A percentile compares a stretch with the other conserved stretches of the same genome.
These are phyloP conservation scores for Metacarcinus magister DNA, from an alignment of 2,888 invertebrate genomes.

Conservation along the genomic window DNA sequence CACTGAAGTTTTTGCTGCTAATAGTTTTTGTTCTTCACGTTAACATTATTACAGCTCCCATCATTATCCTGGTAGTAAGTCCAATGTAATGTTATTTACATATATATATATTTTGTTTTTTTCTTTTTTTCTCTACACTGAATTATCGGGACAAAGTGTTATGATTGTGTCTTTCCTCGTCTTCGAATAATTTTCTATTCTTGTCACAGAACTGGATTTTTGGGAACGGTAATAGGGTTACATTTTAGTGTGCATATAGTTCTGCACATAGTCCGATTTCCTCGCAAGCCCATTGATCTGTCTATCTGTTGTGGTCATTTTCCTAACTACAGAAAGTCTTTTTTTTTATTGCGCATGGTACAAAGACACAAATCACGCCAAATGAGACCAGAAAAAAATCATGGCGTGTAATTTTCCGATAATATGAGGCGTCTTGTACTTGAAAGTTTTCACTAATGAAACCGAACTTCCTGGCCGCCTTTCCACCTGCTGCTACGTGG, in stretches of 20 bases:
- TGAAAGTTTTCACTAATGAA: not conserved
- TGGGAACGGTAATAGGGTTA: not conserved
- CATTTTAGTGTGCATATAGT: not conserved
- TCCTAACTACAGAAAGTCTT: not conserved
- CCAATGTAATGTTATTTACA: not conserved
- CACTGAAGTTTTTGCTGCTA: too few relatives aligned
- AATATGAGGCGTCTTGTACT: not conserved
- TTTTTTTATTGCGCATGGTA: not conserved
- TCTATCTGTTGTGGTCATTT: not conserved
- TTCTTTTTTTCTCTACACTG: too few relatives aligned
- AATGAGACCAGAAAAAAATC: not conserved
- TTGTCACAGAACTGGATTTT: not conserved
- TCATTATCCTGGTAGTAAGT: too few relatives aligned
- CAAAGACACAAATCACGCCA: not conserved
- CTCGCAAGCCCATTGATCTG: not conserved
- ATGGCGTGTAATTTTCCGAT: not conserved
- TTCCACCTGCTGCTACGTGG: not conserved
- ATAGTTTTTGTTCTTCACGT: too few relatives aligned
- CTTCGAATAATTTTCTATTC: not conserved
- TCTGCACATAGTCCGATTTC: not conserved
- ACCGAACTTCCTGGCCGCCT: conserved; percentile 16
- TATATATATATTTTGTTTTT: too few relatives aligned
- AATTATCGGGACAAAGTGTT: too few relatives aligned
- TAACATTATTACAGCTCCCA: too few relatives aligned
- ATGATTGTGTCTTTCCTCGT: too few relatives aligned